Base-by-base conservation (phyloP, 2,113 vertebrate species). In the Balaeniceps rex region DNA sequence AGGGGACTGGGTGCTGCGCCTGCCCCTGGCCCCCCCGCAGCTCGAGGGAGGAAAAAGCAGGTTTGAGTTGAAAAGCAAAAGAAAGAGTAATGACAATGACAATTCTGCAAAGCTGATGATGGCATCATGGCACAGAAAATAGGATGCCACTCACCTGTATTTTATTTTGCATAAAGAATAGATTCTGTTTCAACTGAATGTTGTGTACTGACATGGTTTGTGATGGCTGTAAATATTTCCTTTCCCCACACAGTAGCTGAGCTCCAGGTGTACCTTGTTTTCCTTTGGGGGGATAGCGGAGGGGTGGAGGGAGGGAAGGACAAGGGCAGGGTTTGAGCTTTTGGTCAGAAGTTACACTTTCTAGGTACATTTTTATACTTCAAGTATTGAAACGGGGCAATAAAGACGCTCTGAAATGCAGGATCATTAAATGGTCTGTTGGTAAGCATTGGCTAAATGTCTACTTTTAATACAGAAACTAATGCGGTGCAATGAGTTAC, bases 281-380 rank as follows among this genome's bases (percentile, higher is more conserved):
- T 96, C 60, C 70, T 93, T 82, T 34, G 65, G 72, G 83, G 90
- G 76, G 78, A 72, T 92, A 88, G 88, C 5, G 4, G 77, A 83
- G 70, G 64, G 93, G 17, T 77, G 86, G 92, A 90, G 95, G 80
- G 92, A 82, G 93, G 96, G 81, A 87, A 97, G 84, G 87, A 90
- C 57, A 46, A 95, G 95, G 90, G 89, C 96, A 94, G 93, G 97
- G 95, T 72, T 82, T 93, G 94, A 97, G 91, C 80, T 97, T 97
- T 77, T 52, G 68, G 89, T 97, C 96, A 65, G 61, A 95, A 96
- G 96, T 96, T 95, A 91, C 97, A 64, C 90, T 97, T 97, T 96
- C 94, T 98, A 97, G 96, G 52, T 91, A 87, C 95, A 51, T 91
- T 98, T 97, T 98, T 98, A 94, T 92, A 97, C 55, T 61, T 93